Conservation (phyloP, 2,888 invertebrate genomes). For the Coenonympha glycerion region DNA sequence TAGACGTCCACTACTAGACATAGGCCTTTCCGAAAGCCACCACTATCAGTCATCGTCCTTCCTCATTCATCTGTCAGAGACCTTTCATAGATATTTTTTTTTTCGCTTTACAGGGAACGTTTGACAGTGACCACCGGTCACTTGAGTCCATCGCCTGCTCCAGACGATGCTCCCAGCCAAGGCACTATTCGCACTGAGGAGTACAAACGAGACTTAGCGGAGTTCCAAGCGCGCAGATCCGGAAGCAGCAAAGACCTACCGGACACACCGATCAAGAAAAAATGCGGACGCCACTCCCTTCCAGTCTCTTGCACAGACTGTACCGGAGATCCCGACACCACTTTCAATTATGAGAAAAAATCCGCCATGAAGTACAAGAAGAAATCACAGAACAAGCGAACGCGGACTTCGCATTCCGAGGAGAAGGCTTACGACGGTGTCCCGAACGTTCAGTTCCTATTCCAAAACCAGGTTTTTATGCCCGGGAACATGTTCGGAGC, state of each 20-base stretch:
- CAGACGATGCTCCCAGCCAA: slow-evolving; percentile 35
- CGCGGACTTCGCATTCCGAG: slow-evolving; percentile 46
- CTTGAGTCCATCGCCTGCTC: slow-evolving; percentile 39
- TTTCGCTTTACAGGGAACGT: slow-evolving; percentile 52
- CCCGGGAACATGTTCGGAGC: slow-evolving; percentile 53
- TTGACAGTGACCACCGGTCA: slow-evolving; percentile 60
- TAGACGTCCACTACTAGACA: no score
- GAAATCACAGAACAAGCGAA: slow-evolving; percentile 42
- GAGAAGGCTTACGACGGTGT: slow-evolving; percentile 43
- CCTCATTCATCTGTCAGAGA: no score
- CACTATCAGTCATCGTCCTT: no score
- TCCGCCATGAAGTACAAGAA: slow-evolving; percentile 61
- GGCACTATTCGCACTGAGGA: slow-evolving; percentile 68
- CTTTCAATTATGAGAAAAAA: slow-evolving; percentile 67
- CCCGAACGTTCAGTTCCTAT: slow-evolving; percentile 68
- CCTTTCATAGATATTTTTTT: background rate
- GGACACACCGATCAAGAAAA: slow-evolving; percentile 54
- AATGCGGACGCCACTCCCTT: slow-evolving; percentile 61
- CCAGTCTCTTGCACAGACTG: slow-evolving; percentile 64
- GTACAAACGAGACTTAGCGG: slow-evolving; percentile 67
- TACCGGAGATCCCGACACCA: slow-evolving; percentile 53
- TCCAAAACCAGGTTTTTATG: slow-evolving; percentile 72
- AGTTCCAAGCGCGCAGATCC: slow-evolving; percentile 67
- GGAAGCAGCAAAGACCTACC: slow-evolving; percentile 43
- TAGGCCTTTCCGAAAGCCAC: no score